Conservation (phyloP, 2,797 vertebrate genomes). For the Enteromius anoplus region DNA sequence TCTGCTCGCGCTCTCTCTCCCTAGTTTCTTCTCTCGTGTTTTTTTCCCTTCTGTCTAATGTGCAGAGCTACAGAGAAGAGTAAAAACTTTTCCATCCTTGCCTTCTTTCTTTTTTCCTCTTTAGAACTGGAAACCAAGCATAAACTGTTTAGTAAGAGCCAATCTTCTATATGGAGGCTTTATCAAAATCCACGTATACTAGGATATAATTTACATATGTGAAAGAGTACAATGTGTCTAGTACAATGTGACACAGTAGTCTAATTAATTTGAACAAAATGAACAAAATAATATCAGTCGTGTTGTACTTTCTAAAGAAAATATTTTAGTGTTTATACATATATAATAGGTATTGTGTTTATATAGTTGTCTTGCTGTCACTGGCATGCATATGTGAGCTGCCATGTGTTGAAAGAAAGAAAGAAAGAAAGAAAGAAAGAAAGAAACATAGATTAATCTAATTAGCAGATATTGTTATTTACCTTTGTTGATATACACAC, state of each 20-base stretch:
- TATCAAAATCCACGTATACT: background rate
- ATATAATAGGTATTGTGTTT: no score
- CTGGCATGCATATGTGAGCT: background rate
- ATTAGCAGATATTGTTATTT: conserved; percentile 23
- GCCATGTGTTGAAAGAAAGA: background rate
- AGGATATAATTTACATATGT: background rate
- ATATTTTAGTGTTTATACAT: background rate
- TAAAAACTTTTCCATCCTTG: conserved; percentile 53
- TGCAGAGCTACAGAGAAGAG: conserved; percentile 49
- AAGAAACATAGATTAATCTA: background rate
- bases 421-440: no score
- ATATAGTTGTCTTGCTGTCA: background rate
- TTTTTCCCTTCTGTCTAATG: conserved; percentile 50
- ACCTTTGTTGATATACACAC: background rate
- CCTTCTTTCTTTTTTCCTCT: conserved; percentile 44
- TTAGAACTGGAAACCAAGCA: conserved; percentile 24
- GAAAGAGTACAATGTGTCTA: background rate
- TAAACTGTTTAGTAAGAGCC: conserved; percentile 28
- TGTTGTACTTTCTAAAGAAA: background rate
- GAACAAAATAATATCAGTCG: background rate
- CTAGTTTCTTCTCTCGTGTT: conserved; percentile 21
- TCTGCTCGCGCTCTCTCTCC: conserved; percentile 31
- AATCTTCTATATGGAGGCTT: background rate
- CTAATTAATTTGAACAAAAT: background rate
- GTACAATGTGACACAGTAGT: background rate